These are phyloP conservation scores for Agrilus cyanescens DNA, from an alignment of 2,888 invertebrate genomes.

Conservation along the genomic window DNA sequence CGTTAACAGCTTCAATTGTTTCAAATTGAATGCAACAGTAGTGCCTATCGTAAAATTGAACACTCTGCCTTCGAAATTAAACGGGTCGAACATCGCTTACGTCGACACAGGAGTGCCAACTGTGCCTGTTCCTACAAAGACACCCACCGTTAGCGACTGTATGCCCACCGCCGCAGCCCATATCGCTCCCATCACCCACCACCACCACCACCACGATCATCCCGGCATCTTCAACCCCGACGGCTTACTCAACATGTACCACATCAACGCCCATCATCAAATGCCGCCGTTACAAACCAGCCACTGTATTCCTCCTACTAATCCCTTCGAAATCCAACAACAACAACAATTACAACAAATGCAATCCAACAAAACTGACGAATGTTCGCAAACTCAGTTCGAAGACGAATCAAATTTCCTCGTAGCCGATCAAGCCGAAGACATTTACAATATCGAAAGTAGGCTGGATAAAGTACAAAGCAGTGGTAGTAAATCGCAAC, in stretches of 20 bases:
- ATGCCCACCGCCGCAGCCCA: constrained; percentile 2
- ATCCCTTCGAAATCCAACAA: no score
- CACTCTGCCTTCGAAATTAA: constrained; percentile 23
- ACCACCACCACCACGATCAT: constrained; percentile 10
- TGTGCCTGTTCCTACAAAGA: constrained; percentile 31
- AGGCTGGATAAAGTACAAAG: no score
- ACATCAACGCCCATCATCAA: no score
- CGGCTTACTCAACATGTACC: constrained; percentile 1
- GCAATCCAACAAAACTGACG: no score
- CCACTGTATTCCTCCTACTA: no score
- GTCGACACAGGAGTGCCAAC: constrained; percentile 32
- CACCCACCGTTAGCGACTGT: constrained; percentile 22
- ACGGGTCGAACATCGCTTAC: constrained; percentile 15
- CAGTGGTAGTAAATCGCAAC: no score
- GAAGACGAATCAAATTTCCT: no score
- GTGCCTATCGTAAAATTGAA: constrained; percentile 37
- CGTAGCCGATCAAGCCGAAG: no score
- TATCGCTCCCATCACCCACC: constrained; percentile 13
- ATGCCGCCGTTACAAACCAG: no score
- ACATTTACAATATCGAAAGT: no score
- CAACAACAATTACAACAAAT: no score
- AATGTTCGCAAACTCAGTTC: no score
- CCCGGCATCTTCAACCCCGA: constrained; percentile 4
- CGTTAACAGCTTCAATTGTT: constrained; percentile 32
- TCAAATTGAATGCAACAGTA: constrained; percentile 36